A percentile compares a stretch with the other conserved stretches of the same genome.
Conservation (phyloP, 1,140 invertebrate genomes). For the Harpegnathos saltator region DNA sequence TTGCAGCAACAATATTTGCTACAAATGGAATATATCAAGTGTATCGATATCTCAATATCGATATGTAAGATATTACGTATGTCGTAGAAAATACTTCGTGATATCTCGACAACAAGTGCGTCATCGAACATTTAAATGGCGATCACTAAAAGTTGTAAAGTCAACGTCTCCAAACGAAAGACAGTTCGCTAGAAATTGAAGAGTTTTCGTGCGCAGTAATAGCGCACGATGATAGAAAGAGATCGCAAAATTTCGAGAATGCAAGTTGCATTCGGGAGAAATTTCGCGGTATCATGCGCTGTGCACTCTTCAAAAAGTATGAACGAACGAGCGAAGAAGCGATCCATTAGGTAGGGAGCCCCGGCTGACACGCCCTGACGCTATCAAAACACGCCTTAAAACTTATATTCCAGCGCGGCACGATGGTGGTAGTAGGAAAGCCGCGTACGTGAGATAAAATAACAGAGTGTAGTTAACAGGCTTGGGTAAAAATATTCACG, state of each 20-base stretch:
- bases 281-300: constrained; percentile 68
- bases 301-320: constrained; percentile 75
- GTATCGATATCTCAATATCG: background rate
- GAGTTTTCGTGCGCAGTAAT: constrained; percentile 3
- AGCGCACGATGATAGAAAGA: too few species aligned
- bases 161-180: too few species aligned
- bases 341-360: constrained; percentile 83
- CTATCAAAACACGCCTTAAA: constrained; percentile 84
- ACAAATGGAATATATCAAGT: background rate
- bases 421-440: constrained; percentile 73
- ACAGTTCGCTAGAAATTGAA: background rate
- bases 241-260: constrained; percentile 11
- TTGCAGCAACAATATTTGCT: background rate
- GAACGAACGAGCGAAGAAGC: constrained; percentile 75
- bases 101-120: too few species aligned
- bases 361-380: constrained; percentile 82
- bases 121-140: too few species aligned
- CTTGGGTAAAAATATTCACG: constrained; percentile 82
- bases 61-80: too few species aligned
- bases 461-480: constrained; percentile 82
- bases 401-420: constrained; percentile 80
- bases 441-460: constrained; percentile 81
- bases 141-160: too few species aligned
- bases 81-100: too few species aligned
- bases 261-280: constrained; percentile 28